Conservation (phyloP, 2,888 invertebrate species). For the Xylota sylvarum region DNA sequence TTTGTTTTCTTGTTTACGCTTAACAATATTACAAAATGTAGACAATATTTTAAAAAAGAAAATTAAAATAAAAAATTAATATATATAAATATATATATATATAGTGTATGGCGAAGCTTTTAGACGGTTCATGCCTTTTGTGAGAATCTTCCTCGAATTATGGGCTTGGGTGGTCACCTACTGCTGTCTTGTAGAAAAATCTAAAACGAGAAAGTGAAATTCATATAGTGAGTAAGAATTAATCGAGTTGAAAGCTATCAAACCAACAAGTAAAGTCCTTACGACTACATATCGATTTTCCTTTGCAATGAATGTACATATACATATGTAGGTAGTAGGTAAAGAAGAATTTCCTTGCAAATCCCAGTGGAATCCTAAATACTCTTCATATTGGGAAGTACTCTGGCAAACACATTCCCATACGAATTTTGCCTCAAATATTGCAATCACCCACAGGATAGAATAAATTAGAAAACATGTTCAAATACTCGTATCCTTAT, state of each 20-base stretch:
- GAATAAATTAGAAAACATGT: conserved; percentile 57
- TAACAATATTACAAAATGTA: conserved; percentile 66
- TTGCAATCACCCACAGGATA: conserved; percentile 41
- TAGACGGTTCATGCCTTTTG: conserved; percentile 71
- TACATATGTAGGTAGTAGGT: no score
- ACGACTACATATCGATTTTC: not conserved
- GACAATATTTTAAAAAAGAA: conserved; percentile 59
- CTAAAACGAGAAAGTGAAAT: conserved; percentile 26
- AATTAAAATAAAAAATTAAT: not conserved
- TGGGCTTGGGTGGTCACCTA: conserved; percentile 70
- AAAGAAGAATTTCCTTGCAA: not conserved
- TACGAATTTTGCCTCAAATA: conserved; percentile 32
- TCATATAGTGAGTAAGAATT: not conserved
- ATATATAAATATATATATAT: no score
- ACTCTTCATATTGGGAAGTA: conserved; percentile 9
- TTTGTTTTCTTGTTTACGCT: conserved; percentile 23
- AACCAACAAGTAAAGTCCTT: no score
- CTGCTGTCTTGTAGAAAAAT: conserved; percentile 64
- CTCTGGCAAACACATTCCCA: conserved; percentile 35
- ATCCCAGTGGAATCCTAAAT: conserved; percentile 30
- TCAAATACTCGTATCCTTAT: conserved; percentile 49
- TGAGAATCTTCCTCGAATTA: conserved; percentile 60
- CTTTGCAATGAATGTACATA: not conserved
- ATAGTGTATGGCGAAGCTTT: conserved; percentile 72
- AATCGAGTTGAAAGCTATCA: no score